A percentile compares a stretch with the other conserved stretches of the same genome.
phyloP scores from a whole-genome alignment of 2,113 vertebrate species.

The Lichenostomus cassidix region DNA sequence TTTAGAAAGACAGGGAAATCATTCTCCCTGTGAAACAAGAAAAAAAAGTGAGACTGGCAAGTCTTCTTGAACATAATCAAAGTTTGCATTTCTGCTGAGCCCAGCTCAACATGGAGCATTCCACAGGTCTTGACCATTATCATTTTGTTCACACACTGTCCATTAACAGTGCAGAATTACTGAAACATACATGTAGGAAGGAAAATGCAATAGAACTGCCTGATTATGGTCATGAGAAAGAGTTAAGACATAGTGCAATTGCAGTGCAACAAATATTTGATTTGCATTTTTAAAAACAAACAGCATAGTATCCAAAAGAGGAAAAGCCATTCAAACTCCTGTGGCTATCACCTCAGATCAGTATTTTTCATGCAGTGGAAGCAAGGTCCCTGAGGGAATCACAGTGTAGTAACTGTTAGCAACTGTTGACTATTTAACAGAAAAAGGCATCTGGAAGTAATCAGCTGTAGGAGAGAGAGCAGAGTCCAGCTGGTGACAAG shows the following conservation, averaged over 20 bases:
- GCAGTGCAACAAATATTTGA: background rate
- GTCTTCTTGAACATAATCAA: background rate
- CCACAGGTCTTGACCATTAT: no score
- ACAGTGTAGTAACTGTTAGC: background rate
- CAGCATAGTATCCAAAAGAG: background rate
- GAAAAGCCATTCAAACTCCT: background rate
- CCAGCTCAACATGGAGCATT: background rate
- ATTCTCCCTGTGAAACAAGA: background rate
- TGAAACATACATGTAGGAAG: background rate
- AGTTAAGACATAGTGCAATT: background rate
- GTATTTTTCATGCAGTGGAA: background rate
- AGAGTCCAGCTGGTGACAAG: background rate
- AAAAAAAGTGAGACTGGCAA: background rate
- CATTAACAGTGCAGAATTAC: background rate
- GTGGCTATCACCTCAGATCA: background rate
- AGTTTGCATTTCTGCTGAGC: background rate
- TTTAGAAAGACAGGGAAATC: background rate
- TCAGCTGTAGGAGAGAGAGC: background rate
- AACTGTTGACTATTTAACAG: background rate
- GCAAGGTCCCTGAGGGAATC: background rate
- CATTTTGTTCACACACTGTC: background rate
- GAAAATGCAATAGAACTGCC: background rate
- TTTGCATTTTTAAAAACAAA: background rate
- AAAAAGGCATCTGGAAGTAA: constrained; percentile 17
- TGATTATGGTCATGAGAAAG: background rate